Evolutionary conservation across 2,888 invertebrate genomes (phyloP).

Genomic region (Pandemis heparana): DNA sequence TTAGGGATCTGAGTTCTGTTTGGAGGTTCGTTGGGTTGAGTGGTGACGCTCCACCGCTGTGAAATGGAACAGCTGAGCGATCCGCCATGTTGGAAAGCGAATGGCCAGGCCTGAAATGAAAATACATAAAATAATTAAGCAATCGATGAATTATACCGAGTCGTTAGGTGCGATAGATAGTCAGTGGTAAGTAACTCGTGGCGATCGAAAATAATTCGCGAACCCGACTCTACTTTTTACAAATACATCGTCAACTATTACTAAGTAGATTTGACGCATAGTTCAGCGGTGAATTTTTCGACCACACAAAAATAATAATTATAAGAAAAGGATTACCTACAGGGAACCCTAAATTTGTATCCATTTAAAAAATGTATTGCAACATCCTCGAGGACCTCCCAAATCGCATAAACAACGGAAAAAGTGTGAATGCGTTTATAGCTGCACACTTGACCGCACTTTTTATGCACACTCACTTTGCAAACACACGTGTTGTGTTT

Average conservation of each 20-base stretch:
- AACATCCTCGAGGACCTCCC: slow-evolving; percentile 58
- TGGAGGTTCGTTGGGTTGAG: slow-evolving; percentile 55
- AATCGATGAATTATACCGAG: background rate
- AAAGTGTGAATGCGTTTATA: slow-evolving; percentile 57
- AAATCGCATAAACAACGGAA: slow-evolving; percentile 51
- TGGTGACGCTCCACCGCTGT: slow-evolving; percentile 74
- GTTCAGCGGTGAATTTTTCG: too few relatives aligned
- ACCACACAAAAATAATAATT: too few relatives aligned
- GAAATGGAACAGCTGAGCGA: slow-evolving; percentile 78
- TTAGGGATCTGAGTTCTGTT: slow-evolving; percentile 49
- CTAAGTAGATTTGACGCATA: too few relatives aligned
- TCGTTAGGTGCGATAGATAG: background rate
- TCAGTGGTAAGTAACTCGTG: background rate
- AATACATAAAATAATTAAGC: background rate
- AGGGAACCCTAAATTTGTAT: background rate
- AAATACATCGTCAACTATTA: background rate
- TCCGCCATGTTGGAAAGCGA: slow-evolving; percentile 89
- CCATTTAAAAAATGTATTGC: background rate
- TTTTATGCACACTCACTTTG: slow-evolving; percentile 56
- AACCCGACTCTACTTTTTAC: background rate
- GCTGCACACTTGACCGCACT: slow-evolving; percentile 62
- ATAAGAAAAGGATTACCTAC: too few relatives aligned
- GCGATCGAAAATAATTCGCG: background rate
- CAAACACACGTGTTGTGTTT: slow-evolving; percentile 51
- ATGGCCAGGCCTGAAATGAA: slow-evolving; percentile 91